Conservation (phyloP, 2,888 invertebrate genomes). For the Tryphoninae sp. region DNA sequence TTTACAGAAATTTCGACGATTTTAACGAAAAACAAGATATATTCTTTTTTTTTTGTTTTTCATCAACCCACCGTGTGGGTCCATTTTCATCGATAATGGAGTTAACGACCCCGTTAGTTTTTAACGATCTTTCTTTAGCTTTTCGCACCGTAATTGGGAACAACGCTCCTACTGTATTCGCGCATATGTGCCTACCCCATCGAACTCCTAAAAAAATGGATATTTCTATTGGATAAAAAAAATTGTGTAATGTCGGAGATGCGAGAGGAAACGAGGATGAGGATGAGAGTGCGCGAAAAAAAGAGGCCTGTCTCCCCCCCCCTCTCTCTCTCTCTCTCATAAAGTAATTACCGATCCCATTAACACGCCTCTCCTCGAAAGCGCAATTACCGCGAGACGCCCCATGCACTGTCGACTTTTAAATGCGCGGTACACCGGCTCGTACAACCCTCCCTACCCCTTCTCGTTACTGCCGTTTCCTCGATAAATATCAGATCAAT, state of each 20-base stretch:
- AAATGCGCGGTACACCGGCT: conserved; percentile 37
- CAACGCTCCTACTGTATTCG: conserved; percentile 3
- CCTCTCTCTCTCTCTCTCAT: conserved; percentile 31
- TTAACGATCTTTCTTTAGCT: background rate
- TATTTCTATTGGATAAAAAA: background rate
- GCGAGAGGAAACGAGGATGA: conserved; percentile 33
- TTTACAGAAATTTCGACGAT: background rate
- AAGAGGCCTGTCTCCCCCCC: background rate
- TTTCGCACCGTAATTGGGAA: conserved; percentile 39
- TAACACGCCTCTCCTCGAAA: conserved; percentile 55
- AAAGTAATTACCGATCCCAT: conserved; percentile 61
- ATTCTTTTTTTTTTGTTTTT: background rate
- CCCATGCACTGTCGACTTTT: conserved; percentile 34
- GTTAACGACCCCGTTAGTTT: conserved; percentile 30
- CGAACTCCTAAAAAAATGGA: background rate
- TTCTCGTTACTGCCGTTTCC: background rate
- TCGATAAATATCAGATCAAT: conserved; percentile 42
- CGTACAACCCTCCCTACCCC: background rate
- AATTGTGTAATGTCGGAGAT: conserved; percentile 35
- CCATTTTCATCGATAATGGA: conserved; percentile 33
- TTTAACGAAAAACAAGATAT: background rate
- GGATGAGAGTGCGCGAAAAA: conserved; percentile 20
- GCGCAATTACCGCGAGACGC: conserved; percentile 50
- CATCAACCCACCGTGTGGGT: background rate
- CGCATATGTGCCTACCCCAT: background rate